Conservation (phyloP, 2,113 vertebrate genomes). For the Nerophis ophidion region DNA sequence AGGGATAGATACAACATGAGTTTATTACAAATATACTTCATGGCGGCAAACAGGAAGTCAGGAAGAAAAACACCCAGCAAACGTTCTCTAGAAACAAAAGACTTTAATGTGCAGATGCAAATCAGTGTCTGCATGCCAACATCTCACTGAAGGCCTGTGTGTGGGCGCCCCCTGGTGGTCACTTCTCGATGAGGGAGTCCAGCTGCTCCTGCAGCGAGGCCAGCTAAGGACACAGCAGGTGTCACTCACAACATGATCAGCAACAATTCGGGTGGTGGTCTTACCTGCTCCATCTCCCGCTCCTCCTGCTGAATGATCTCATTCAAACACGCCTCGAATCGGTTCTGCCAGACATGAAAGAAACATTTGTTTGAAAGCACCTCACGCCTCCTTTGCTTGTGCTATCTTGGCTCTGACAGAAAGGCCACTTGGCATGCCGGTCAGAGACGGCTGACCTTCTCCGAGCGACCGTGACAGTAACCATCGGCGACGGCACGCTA, state of each 20-base stretch:
- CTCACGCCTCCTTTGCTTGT: constrained; percentile 46
- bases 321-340: constrained; percentile 89
- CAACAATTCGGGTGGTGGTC: background rate
- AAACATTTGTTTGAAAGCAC: constrained; percentile 43
- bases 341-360: constrained; percentile 74
- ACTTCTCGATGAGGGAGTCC: constrained; percentile 92
- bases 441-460: constrained; percentile 67
- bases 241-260: constrained; percentile 43
- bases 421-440: constrained; percentile 55
- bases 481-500: constrained; percentile 40
- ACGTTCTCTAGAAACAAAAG: background rate
- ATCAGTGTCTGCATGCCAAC: constrained; percentile 8
- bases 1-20: background rate
- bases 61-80: constrained; percentile 8
- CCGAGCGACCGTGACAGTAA: constrained; percentile 51
- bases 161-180: constrained; percentile 66
- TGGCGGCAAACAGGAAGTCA: background rate
- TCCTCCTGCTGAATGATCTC: constrained; percentile 95
- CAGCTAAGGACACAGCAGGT: constrained; percentile 69
- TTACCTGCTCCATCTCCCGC: constrained; percentile 90
- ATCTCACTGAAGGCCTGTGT: constrained; percentile 39
- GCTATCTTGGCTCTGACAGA: constrained; percentile 49
- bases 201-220: constrained; percentile 93
- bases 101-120: constrained; percentile 20
- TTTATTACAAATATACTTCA: background rate